phyloP scores from a whole-genome alignment of 2,888 invertebrate species.

The Pemphredon lugubris region DNA sequence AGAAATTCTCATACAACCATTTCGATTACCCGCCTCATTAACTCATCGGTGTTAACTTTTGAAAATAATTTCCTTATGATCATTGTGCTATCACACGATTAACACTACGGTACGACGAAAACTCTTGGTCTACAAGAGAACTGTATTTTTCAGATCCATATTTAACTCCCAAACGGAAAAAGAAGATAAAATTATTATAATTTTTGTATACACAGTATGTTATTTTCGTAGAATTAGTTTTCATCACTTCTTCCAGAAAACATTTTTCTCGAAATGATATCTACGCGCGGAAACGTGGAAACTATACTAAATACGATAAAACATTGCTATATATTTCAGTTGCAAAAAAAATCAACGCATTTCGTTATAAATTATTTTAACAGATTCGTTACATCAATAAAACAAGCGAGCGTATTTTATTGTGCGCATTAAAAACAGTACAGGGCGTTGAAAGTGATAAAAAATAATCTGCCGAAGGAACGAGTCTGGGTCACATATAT shows the following conservation, averaged over 20 bases:
- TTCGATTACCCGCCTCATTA: background rate
- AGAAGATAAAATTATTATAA: background rate
- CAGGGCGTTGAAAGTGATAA: background rate
- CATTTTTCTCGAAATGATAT: background rate
- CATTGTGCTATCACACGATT: background rate
- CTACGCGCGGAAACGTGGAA: too few relatives aligned
- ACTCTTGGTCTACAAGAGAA: conserved; percentile 37
- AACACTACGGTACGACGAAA: background rate
- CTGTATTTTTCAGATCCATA: background rate
- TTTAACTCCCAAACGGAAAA: background rate
- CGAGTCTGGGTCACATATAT: too few relatives aligned
- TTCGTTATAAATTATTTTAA: too few relatives aligned
- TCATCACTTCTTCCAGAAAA: background rate
- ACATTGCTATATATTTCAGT: too few relatives aligned
- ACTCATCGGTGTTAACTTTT: background rate
- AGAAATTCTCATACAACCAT: background rate
- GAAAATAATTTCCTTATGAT: conserved; percentile 10
- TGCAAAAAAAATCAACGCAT: too few relatives aligned
- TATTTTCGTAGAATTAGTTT: background rate
- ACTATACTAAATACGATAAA: too few relatives aligned
- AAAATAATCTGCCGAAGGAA: background rate
- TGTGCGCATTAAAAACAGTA: background rate
- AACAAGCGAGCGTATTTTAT: background rate
- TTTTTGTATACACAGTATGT: conserved; percentile 5
- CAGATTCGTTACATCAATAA: background rate